These are phyloP conservation scores for Ctenosaura bakeri DNA, from an alignment of 2,797 vertebrate species.

Conservation along the genomic window DNA sequence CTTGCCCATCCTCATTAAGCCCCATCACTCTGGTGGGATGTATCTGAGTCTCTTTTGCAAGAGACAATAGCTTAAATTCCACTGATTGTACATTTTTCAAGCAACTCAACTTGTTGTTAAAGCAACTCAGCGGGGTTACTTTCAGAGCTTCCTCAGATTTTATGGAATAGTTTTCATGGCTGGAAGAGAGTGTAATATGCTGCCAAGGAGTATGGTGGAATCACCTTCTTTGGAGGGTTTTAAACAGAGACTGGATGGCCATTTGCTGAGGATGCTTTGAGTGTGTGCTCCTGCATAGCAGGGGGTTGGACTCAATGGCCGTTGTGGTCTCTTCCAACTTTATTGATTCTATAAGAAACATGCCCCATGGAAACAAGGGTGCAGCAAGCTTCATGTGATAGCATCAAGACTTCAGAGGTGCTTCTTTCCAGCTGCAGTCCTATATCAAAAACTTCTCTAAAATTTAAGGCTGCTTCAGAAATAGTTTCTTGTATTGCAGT, in stretches of 20 bases:
- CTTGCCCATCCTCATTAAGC: background rate
- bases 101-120: too few species aligned
- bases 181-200: too few species aligned
- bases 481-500: background rate
- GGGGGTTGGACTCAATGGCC: too few species aligned
- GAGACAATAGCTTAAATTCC: background rate
- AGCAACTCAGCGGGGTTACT: background rate
- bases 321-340: too few species aligned
- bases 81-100: background rate
- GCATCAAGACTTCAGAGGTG: background rate
- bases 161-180: background rate
- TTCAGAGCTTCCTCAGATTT: background rate
- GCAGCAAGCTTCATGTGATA: background rate
- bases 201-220: too few species aligned
- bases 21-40: background rate
- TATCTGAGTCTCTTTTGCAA: background rate
- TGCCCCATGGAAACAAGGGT: background rate
- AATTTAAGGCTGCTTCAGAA: background rate
- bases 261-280: too few species aligned
- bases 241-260: too few species aligned
- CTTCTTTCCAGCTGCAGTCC: background rate
- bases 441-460: background rate
- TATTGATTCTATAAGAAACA: background rate
- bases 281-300: too few species aligned
- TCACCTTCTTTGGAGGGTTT: too few species aligned